These are phyloP conservation scores for Lampris incognitus DNA, from an alignment of 2,113 vertebrate genomes.

Conservation along the genomic window DNA sequence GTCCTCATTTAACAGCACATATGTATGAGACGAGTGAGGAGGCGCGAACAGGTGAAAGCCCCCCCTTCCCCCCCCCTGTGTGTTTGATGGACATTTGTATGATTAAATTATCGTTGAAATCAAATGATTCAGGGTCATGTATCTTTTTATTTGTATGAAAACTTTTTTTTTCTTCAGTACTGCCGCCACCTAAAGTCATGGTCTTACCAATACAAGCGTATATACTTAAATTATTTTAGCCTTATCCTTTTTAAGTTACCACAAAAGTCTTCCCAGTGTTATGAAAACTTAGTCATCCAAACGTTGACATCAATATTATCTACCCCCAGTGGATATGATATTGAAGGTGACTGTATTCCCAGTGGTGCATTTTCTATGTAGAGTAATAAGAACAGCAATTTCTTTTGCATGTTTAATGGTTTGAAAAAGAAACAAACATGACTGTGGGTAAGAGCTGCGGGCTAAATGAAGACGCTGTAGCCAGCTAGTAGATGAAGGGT, in stretches of 20 bases:
- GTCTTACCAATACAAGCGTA: too few relatives aligned
- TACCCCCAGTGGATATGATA: too few relatives aligned
- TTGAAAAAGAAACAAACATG: neutral
- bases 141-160: neutral
- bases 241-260: too few relatives aligned
- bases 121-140: slow-evolving; percentile 70
- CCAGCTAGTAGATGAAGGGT: neutral
- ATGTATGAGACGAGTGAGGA: slow-evolving; percentile 76
- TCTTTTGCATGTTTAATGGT: too few relatives aligned
- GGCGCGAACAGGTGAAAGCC: slow-evolving; percentile 80
- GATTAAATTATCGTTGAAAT: slow-evolving; percentile 97
- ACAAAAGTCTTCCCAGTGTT: too few relatives aligned
- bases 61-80: slow-evolving; percentile 84
- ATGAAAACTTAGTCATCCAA: too few relatives aligned
- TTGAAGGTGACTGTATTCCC: too few relatives aligned
- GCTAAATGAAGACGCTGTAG: neutral
- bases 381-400: too few relatives aligned
- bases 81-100: slow-evolving; percentile 98
- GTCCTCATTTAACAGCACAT: slow-evolving; percentile 79
- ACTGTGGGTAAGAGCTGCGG: neutral
- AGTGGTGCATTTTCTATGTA: too few relatives aligned
- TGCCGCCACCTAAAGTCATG: too few relatives aligned
- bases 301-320: too few relatives aligned
- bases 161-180: neutral
- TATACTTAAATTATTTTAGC: too few relatives aligned